Evolutionary conservation across 2,888 invertebrate genomes (phyloP).

Genomic region (Yponomeuta malinellus): DNA sequence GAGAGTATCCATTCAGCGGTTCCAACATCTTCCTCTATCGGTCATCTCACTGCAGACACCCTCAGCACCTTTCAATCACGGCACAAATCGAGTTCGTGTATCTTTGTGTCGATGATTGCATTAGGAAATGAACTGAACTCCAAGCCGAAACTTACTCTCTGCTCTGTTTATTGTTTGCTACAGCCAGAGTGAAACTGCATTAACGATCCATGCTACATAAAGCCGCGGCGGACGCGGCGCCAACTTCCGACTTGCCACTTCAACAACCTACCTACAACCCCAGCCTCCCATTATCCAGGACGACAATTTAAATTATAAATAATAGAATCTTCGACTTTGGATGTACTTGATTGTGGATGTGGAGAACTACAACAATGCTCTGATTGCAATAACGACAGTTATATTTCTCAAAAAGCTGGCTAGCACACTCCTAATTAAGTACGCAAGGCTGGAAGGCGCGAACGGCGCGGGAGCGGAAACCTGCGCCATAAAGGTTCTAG

Average conservation of each 20-base stretch:
- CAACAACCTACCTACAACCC: neutral
- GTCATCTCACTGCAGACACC: no score
- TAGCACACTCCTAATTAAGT: conserved; percentile 15
- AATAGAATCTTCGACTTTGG: no score
- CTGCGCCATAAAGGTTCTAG: conserved; percentile 37
- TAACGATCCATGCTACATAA: conserved; percentile 32
- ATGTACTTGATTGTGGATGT: no score
- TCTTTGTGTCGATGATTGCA: no score
- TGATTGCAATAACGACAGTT: neutral
- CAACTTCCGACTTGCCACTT: conserved; percentile 12
- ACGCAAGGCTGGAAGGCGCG: conserved; percentile 18
- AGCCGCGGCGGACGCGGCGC: conserved; percentile 20
- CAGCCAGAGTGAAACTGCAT: conserved; percentile 24
- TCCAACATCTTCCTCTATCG: no score
- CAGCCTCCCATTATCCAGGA: neutral
- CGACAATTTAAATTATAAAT: neutral
- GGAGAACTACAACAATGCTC: neutral
- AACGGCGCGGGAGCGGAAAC: conserved; percentile 29
- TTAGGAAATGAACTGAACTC: no score
- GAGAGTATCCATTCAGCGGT: no score
- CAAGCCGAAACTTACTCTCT: no score
- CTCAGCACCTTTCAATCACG: no score
- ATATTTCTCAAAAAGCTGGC: conserved; percentile 10
- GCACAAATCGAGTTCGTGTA: no score
- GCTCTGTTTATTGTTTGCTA: neutral